Conservation (phyloP, 2,797 vertebrate genomes). For the Alca torda region DNA sequence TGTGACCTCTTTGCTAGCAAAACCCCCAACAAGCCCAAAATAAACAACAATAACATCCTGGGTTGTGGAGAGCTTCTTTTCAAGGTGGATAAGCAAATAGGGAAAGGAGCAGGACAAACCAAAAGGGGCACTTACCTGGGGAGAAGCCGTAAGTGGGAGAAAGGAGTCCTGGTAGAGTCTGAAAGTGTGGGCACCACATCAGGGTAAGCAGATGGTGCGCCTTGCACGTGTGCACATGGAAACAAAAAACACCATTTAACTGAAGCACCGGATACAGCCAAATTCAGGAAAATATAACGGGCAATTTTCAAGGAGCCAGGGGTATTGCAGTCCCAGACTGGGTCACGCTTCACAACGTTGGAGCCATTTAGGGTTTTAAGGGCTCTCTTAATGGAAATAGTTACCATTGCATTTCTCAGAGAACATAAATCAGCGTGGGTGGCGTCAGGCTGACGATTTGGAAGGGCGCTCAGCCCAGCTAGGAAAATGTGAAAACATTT, state of each 20-base stretch:
- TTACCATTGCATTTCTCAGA: not conserved
- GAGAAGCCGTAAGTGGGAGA: not conserved
- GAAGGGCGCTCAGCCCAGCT: not conserved
- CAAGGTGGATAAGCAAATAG: not conserved
- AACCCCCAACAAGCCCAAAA: not conserved
- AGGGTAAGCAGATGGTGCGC: not conserved
- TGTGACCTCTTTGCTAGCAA: not conserved
- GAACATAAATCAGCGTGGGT: slow-evolving; percentile 6
- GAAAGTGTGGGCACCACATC: not conserved
- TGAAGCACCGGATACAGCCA: not conserved
- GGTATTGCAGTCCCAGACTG: not conserved
- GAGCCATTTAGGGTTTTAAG: not conserved
- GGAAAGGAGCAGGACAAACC: not conserved
- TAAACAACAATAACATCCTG: not conserved
- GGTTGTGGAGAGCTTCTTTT: not conserved
- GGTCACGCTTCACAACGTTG: not conserved
- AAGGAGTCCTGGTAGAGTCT: not conserved
- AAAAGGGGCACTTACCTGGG: not conserved
- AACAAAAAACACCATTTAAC: not conserved
- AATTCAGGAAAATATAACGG: not conserved
- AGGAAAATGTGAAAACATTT: not conserved
- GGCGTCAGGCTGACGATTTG: not conserved
- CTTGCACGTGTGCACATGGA: not conserved
- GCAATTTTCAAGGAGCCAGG: not conserved
- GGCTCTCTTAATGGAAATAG: not conserved